A percentile compares a stretch with the other conserved stretches of the same genome.
phyloP scores from a whole-genome alignment of 2,797 vertebrate species.

The Hemibagrus guttatus region DNA sequence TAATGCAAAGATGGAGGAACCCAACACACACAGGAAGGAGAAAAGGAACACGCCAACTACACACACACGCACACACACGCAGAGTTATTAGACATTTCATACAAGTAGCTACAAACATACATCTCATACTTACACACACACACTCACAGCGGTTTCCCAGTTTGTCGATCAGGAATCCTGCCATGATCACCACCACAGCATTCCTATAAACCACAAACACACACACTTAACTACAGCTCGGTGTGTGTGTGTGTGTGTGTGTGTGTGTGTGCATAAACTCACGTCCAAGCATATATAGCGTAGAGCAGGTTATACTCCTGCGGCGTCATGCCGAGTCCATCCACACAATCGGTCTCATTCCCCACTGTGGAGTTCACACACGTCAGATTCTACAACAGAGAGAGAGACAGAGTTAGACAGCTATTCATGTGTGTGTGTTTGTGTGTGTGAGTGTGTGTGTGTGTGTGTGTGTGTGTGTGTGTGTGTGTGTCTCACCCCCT shows the following conservation, averaged over 20 bases:
- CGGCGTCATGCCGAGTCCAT: conserved; percentile 81
- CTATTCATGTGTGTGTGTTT: background rate
- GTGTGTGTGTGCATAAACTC: conserved; percentile 49
- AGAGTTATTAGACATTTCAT: background rate
- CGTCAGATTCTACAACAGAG: conserved; percentile 74
- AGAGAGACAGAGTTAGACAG: background rate
- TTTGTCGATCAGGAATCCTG: conserved; percentile 84
- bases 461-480: background rate
- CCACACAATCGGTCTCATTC: conserved; percentile 74
- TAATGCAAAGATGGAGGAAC: conserved; percentile 80
- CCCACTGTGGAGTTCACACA: conserved; percentile 72
- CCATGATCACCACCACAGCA: conserved; percentile 80
- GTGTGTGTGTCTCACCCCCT: conserved; percentile 58
- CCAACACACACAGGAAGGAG: conserved; percentile 81
- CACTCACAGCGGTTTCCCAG: conserved; percentile 82
- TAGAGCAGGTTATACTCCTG: conserved; percentile 85
- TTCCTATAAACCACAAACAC: conserved; percentile 70
- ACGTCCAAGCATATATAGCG: conserved; percentile 80
- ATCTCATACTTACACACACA: background rate
- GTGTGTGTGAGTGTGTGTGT: background rate
- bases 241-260: background rate
- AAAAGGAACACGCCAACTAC: conserved; percentile 83
- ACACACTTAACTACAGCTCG: background rate
- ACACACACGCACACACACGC: conserved; percentile 1
- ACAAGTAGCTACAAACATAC: background rate